These are phyloP conservation scores for Rallus crepitans DNA, from an alignment of 2,797 vertebrate species.

Conservation along the genomic window DNA sequence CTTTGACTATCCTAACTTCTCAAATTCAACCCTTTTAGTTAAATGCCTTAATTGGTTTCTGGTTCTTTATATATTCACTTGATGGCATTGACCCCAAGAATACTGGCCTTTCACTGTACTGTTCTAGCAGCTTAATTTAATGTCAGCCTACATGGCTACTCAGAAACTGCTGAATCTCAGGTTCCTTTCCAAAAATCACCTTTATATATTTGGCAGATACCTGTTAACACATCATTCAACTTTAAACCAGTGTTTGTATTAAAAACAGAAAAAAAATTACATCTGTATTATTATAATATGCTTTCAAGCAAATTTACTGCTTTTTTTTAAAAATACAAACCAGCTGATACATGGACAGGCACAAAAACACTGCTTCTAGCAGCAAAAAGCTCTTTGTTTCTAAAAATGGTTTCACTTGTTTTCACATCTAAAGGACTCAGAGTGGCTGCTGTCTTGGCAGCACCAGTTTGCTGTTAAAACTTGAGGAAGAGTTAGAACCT, in stretches of 20 bases:
- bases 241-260: background rate
- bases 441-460: background rate
- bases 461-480: background rate
- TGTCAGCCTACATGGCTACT: background rate
- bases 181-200: background rate
- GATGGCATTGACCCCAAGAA: background rate
- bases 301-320: background rate
- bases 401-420: background rate
- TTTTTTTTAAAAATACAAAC: background rate
- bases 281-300: background rate
- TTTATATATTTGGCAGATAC: background rate
- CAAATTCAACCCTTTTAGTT: background rate
- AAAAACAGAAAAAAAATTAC: background rate
- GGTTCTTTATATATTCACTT: background rate
- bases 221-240: background rate
- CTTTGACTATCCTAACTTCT: slow-evolving; percentile 1
- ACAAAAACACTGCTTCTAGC: background rate
- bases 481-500: background rate
- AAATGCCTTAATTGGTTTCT: slow-evolving; percentile 6
- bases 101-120: background rate
- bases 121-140: background rate
- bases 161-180: background rate
- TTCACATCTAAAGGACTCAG: background rate
- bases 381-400: background rate
- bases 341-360: background rate